These are phyloP conservation scores for Aspidiotus rigidus DNA, from an alignment of 2,888 invertebrate species.

Conservation along the genomic window DNA sequence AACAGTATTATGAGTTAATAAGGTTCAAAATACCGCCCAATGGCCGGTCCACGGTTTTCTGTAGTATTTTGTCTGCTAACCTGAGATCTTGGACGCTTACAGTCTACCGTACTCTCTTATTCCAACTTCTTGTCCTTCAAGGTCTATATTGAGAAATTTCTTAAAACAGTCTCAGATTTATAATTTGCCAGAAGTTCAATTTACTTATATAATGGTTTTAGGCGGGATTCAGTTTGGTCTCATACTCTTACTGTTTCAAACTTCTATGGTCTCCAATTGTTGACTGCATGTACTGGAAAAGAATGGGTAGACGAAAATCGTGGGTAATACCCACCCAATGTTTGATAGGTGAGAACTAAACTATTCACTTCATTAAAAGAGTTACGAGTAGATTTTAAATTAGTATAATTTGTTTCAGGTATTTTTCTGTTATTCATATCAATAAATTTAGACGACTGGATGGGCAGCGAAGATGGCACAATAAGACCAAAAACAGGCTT, in stretches of 20 bases:
- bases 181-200: too few species aligned
- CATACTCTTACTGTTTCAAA: not conserved
- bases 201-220: not conserved
- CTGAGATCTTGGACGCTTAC: too few species aligned
- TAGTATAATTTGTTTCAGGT: not conserved
- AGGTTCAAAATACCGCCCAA: too few species aligned
- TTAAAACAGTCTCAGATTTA: too few species aligned
- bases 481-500: conserved; percentile 40
- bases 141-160: too few species aligned
- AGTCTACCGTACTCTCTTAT: too few species aligned
- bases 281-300: not conserved
- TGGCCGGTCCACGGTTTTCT: too few species aligned
- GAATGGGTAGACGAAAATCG: conserved; percentile 54
- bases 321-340: conserved; percentile 93
- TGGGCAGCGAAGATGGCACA: conserved; percentile 48
- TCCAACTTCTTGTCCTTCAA: too few species aligned
- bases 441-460: conserved; percentile 60
- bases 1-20: too few species aligned
- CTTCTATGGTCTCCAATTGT: not conserved
- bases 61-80: too few species aligned
- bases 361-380: too few species aligned
- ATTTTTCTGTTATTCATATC: conserved; percentile 72
- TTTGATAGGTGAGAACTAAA: conserved; percentile 56
- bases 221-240: not conserved
- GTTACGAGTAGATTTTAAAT: too few species aligned